Percentiles rank a stretch among this genome's conserved stretches.
These are phyloP conservation scores for Halocaridina rubra DNA, from an alignment of 2,888 invertebrate genomes.

Conservation along the genomic window DNA sequence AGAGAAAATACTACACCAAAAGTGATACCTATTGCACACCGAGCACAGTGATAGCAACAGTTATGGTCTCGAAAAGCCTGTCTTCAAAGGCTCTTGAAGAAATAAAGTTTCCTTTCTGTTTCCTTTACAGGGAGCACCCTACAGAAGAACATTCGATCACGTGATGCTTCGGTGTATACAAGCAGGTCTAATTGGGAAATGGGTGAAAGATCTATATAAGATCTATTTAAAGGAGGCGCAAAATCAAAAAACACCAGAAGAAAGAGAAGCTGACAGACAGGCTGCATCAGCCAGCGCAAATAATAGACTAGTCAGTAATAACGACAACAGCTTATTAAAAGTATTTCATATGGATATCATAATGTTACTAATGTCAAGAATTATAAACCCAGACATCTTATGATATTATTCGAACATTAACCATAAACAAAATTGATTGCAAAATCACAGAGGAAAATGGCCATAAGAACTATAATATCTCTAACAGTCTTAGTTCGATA, in stretches of 20 bases:
- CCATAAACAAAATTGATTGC: not conserved
- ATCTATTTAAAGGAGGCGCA: slow-evolving; percentile 44
- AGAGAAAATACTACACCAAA: too few species aligned
- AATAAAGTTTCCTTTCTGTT: too few species aligned
- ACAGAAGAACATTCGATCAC: slow-evolving; percentile 49
- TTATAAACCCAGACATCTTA: not conserved
- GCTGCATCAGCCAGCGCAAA: not conserved
- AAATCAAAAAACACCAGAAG: slow-evolving; percentile 1
- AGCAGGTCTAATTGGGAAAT: slow-evolving; percentile 54
- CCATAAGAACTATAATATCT: not conserved
- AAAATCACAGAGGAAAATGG: not conserved
- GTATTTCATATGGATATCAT: too few species aligned
- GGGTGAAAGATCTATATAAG: slow-evolving; percentile 57
- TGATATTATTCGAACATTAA: not conserved
- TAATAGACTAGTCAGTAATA: not conserved
- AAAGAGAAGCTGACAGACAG: not conserved
- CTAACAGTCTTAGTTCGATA: not conserved
- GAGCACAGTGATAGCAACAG: too few species aligned
- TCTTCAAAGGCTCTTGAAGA: too few species aligned
- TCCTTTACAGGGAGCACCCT: slow-evolving; percentile 53
- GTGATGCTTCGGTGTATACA: slow-evolving; percentile 50
- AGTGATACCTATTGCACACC: too few species aligned
- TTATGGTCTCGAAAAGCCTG: too few species aligned
- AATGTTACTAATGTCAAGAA: not conserved
- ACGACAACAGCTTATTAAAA: not conserved